phyloP scores from a whole-genome alignment of 2,113 vertebrate genomes.

The Lepisosteus osseus region DNA sequence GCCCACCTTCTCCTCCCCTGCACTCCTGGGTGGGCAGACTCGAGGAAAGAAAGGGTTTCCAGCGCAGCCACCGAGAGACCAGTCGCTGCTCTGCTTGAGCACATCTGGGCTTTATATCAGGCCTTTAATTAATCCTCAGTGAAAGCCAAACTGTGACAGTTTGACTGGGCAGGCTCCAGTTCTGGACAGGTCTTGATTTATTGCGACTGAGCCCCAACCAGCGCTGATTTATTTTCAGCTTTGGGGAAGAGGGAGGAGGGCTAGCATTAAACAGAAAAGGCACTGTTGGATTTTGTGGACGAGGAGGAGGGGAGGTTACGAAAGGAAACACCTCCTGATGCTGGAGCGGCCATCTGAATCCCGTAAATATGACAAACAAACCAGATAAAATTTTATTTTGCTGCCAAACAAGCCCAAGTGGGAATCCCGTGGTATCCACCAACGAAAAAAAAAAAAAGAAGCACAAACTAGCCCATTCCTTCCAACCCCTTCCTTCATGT shows the following conservation, averaged over 20 bases:
- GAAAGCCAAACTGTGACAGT: constrained; percentile 98
- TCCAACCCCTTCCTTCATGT: constrained; percentile 54
- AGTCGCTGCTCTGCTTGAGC: constrained; percentile 68
- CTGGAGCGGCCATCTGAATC: constrained; percentile 24
- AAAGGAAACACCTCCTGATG: constrained; percentile 61
- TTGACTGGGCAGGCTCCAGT: constrained; percentile 98
- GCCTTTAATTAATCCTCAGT: constrained; percentile 99
- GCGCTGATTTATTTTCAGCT: constrained; percentile 97
- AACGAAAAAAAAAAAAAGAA: not conserved
- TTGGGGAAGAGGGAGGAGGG: constrained; percentile 65
- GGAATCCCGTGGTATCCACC: not conserved
- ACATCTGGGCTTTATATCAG: constrained; percentile 99
- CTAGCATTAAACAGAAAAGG: constrained; percentile 73
- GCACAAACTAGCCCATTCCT: constrained; percentile 40
- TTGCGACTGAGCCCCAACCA: constrained; percentile 90
- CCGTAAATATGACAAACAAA: constrained; percentile 6
- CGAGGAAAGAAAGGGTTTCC: constrained; percentile 3
- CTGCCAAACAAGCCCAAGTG: not conserved
- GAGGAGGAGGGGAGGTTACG: constrained; percentile 20
- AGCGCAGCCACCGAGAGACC: constrained; percentile 3
- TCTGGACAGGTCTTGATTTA: constrained; percentile 97
- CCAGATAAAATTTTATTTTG: constrained; percentile 10
- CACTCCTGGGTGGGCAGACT: constrained; percentile 74
- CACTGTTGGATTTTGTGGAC: constrained; percentile 62
- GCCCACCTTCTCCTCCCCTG: constrained; percentile 22